Evolutionary conservation across 2,113 vertebrate genomes (phyloP), one percentile per base, ranked within the genome.

Genomic region (Octodon degus): DNA sequence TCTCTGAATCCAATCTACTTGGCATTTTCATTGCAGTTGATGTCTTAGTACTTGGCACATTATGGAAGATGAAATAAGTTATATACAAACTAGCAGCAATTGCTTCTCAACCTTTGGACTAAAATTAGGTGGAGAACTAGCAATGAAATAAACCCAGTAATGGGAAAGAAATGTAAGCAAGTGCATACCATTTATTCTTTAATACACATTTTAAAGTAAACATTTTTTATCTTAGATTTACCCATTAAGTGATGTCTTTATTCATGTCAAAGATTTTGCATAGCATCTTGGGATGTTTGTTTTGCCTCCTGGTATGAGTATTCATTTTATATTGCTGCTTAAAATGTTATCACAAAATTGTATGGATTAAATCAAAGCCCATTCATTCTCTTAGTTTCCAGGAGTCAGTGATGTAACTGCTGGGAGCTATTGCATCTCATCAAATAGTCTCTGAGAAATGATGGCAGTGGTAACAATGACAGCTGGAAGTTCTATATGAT

Each of bases 21-120:
- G 67, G 74, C n/a, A 86, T 90, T 90, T 90, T 96, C 89, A 55
- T n/a, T 93, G 25, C 14, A 55, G 25, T 86, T 83, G 83, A 62
- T 60, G 62, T 47, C 68, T 19, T 20, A 83, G 70, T 79, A 22
- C n/a, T 81, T 84, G 19, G 55, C 25, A 32, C 24, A 58, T 87
- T 19, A n/a, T 32, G 8, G 58, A 53, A 79, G 22, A 68, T 60
- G 19, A 55, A 93, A 77, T 60, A 83, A 37, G 60, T 55, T 76
- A n/a, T 40, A 16, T 63, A 4, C 76, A 60, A 86, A 70, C 20
- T 67, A 76, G 8, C 47, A 81, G 34, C 40, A 47, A 47, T 77
- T 47, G 74, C 12, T 40, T 77, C 74, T 27, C 40, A 47, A 12
- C 74, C 2, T 77, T 43, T 47, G 25, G 74, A 11, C 5, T 47